A percentile compares a stretch with the other conserved stretches of the same genome.
phyloP scores from a whole-genome alignment of 2,797 vertebrate genomes.

The Geotrypetes seraphini region DNA sequence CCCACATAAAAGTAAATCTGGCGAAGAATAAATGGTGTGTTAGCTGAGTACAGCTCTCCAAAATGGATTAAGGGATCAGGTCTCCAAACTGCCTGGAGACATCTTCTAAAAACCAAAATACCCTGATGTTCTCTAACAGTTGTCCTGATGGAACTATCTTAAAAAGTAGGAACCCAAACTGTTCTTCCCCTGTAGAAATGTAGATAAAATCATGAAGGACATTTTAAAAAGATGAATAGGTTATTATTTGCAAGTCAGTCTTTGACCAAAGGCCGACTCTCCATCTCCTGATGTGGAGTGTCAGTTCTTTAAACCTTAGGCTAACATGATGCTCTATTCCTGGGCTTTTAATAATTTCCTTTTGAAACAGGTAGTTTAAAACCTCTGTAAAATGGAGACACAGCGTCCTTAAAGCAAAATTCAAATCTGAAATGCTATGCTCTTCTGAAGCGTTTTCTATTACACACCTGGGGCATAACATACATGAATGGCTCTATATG shows the following conservation, averaged over 20 bases:
- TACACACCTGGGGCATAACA: conserved; percentile 8
- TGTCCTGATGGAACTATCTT: conserved; percentile 4
- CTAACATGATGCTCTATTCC: conserved; percentile 24
- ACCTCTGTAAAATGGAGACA: conserved; percentile 3
- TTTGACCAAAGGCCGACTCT: conserved; percentile 27
- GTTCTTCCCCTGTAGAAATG: conserved; percentile 15
- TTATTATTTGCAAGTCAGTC: conserved; percentile 33
- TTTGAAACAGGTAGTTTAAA: conserved; percentile 23
- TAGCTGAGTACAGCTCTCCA: conserved; percentile 7
- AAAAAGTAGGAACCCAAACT: conserved; percentile 5
- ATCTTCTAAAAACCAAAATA: conserved; percentile 15
- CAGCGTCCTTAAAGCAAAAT: conserved; percentile 14
- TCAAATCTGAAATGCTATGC: conserved; percentile 21
- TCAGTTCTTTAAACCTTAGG: conserved; percentile 21
- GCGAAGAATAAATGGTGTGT: conserved; percentile 7
- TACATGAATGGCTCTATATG: conserved; percentile 7
- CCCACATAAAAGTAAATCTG: conserved; percentile 15
- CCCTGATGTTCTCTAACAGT: conserved; percentile 1
- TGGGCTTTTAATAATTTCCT: conserved; percentile 29
- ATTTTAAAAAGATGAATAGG: conserved; percentile 26
- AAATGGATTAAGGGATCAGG: conserved; percentile 19
- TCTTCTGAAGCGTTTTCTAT: conserved; percentile 24
- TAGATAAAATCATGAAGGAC: conserved; percentile 22
- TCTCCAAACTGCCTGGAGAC: background rate
- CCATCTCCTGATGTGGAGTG: conserved; percentile 7